These are phyloP conservation scores for Pygmarrhopalites habei DNA, from an alignment of 1,140 invertebrate genomes.

Conservation along the genomic window DNA sequence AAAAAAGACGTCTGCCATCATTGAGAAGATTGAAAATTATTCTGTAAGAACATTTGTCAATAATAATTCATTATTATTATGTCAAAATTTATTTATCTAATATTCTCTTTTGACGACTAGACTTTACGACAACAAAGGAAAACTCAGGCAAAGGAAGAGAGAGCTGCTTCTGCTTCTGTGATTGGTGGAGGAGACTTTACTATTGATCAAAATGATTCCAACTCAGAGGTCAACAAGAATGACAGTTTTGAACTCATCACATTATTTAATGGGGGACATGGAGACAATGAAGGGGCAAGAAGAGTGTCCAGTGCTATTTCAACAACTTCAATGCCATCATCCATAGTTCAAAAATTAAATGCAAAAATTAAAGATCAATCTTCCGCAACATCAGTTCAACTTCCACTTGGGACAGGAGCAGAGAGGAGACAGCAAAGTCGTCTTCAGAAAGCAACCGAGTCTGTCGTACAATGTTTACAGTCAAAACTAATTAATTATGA, in stretches of 20 bases:
- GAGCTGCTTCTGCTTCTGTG: too few relatives aligned
- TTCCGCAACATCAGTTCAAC: too few relatives aligned
- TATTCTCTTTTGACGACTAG: too few relatives aligned
- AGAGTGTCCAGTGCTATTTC: not conserved
- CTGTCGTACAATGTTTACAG: constrained; percentile 35
- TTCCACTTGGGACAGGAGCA: not conserved
- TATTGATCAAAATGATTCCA: too few relatives aligned
- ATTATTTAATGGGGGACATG: not conserved
- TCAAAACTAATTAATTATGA: constrained; percentile 34
- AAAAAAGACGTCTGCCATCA: constrained; percentile 28
- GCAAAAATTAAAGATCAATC: too few relatives aligned
- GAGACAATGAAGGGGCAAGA: not conserved
- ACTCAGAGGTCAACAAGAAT: not conserved
- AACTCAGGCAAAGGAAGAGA: too few relatives aligned
- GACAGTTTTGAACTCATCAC: not conserved
- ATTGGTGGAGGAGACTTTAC: too few relatives aligned
- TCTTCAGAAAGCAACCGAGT: constrained; percentile 36
- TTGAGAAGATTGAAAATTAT: constrained; percentile 34
- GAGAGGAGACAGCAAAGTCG: constrained; percentile 11
- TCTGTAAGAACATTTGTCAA: constrained; percentile 7
- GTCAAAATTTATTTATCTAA: not conserved
- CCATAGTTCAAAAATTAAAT: too few relatives aligned
- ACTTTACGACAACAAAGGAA: too few relatives aligned
- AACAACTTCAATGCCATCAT: not conserved
- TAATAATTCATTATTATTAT: not conserved